Percentiles rank a stretch among this genome's conserved stretches.
These are phyloP conservation scores for Poeciliopsis turneri DNA, from an alignment of 2,797 vertebrate genomes.

Conservation along the genomic window DNA sequence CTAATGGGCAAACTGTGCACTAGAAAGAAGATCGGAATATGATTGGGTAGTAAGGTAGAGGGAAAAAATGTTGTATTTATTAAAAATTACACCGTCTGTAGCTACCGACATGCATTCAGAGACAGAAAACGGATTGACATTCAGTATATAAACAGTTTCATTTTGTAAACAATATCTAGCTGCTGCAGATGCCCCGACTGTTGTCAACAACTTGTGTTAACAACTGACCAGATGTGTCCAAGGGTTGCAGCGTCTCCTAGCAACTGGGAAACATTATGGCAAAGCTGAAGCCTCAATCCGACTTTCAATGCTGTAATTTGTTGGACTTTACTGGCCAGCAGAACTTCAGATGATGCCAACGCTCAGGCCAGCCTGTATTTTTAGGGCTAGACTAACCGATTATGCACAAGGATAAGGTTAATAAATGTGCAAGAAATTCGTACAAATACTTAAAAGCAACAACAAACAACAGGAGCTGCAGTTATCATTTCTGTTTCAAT, in stretches of 20 bases:
- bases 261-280: slow-evolving; percentile 62
- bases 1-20: not conserved
- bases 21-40: not conserved
- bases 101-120: not conserved
- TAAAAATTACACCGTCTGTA: slow-evolving; percentile 10
- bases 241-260: slow-evolving; percentile 71
- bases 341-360: slow-evolving; percentile 12
- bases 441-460: not conserved
- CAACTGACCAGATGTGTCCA: slow-evolving; percentile 72
- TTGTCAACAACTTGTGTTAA: slow-evolving; percentile 62
- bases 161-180: slow-evolving; percentile 42
- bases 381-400: not conserved
- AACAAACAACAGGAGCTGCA: not conserved
- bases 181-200: slow-evolving; percentile 42
- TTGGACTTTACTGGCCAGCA: slow-evolving; percentile 21
- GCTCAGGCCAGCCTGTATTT: not conserved
- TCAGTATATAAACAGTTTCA: slow-evolving; percentile 15
- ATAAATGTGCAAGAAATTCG: not conserved
- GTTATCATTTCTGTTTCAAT: not conserved
- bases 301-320: slow-evolving; percentile 18
- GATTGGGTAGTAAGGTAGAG: slow-evolving; percentile 4
- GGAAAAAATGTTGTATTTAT: slow-evolving; percentile 43
- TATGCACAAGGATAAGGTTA: not conserved
- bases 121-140: slow-evolving; percentile 11
- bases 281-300: slow-evolving; percentile 23